Evolutionary conservation across 2,797 vertebrate genomes (phyloP), one percentile per base, ranked within the genome.

Genomic region (Lagodon rhomboides): DNA sequence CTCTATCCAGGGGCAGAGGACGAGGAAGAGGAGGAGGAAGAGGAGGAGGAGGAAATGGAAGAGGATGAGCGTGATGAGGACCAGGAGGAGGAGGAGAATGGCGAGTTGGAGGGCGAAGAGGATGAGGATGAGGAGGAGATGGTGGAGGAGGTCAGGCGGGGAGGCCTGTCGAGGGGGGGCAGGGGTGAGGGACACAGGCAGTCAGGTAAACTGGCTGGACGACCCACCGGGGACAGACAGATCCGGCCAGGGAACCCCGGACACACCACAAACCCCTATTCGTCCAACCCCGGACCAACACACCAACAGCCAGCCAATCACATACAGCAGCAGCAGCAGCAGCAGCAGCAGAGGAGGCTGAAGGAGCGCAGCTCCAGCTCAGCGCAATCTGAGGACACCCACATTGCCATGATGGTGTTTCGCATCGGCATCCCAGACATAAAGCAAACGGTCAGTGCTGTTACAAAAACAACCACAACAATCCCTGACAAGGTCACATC

Each of bases 351-450:
- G 82, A 90, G 95, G 92, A 94, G 94, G 94, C 88, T 93, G 87
- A 96, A 96, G 90, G 96, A 96, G 62, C 96, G 95, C 83, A 94
- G 95, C 72, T 92, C 95, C 87, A 95, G 92, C 73, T 93, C 96
- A 0, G 91, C 93, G 17, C 93, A 94, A 20, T 92, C 96, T 46
- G 97, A 98, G 50, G 97, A 98, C 78, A 74, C 96, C 75, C 95
- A 97, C 90, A 96, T 97, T 87, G 96, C 96, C 94, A 97, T 97
- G 96, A 97, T 97, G 97, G 97, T 98, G 80, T 98, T 98, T 85
- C 95, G 97, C 72, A 98, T 98, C 27, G 97, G 97, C 83, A 98
- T 98, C 92, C 97, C 97, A 13, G 97, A 98, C 94, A 96, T 98
- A 84, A 97, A 98, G 91, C 97, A 98, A 92, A 98, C 97, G 91